Base-by-base conservation (phyloP, 2,888 invertebrate genomes). In the Campoplex capitator region DNA sequence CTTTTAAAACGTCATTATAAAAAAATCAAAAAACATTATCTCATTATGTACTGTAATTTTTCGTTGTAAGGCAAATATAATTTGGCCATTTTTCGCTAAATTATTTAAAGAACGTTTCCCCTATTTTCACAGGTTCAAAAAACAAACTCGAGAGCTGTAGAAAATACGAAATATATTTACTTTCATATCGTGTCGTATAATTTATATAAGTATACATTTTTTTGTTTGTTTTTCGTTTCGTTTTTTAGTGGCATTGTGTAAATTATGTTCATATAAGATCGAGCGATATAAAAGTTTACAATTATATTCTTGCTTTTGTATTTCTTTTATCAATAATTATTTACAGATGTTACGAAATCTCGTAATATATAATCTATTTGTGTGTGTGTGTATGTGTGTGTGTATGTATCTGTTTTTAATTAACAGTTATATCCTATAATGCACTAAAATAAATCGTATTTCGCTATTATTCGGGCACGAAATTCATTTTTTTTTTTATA, bases 101-200 rank as follows among this genome's bases (percentile, higher is more conserved):
- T 18, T 51, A 0, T 51, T 42, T 9, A 42, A 42, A 42, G 9
- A 51, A 56, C 4, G 28, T 58, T 75, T 75, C 1, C 3, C 23
- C 42, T n/a, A 42, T 28, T 9, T 2, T 35, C 42, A 42, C 11
- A 58, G 56, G 42, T 58, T 7, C 54, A 67, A 67, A 35, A 54
- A 67, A 70, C 0, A 51, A 56, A 75, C 56, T 67, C 84, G 23
- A 73, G 54, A 70, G 70, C 73, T 92, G 88, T 93, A 93, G 93
- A 93, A 93, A 93, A 93, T 93, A 93, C 90, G 93, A 93, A 93
- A 93, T 93, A 93, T 94, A 93, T 93, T 93, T 91, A 91, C 91
- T 91, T 92, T 91, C 86, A 91, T 92, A 92, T 91, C 91, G 92
- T 91, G 89, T 90, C 90, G 91, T 93, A 93, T 94, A 93, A 93